A percentile compares a stretch with the other conserved stretches of the same genome.
Evolutionary conservation across 2,797 vertebrate species (phyloP).

Genomic region (Brotogeris chrysoptera): DNA sequence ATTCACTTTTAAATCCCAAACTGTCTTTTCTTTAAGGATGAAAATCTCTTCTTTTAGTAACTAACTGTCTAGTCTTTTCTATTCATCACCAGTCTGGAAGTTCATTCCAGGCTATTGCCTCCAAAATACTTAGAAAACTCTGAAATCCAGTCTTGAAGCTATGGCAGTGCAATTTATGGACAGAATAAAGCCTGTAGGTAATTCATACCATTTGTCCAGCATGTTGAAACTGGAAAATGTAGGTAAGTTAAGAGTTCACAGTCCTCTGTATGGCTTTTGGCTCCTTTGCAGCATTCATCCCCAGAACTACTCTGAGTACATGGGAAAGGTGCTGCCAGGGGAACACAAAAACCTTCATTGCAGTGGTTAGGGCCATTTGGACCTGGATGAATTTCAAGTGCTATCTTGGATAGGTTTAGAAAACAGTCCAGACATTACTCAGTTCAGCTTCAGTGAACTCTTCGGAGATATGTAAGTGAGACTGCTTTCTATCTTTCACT

Average conservation of each 20-base stretch:
- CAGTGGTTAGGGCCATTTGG: background rate
- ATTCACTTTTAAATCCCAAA: background rate
- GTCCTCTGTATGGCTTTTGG: background rate
- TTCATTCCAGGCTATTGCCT: background rate
- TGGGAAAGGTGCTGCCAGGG: background rate
- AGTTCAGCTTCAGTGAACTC: background rate
- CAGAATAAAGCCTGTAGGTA: background rate
- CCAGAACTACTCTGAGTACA: background rate
- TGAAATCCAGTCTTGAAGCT: background rate
- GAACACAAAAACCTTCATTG: background rate
- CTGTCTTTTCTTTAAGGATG: background rate
- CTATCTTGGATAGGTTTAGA: constrained; percentile 15
- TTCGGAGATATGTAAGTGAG: background rate
- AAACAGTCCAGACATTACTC: constrained; percentile 3
- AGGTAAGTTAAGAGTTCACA: background rate
- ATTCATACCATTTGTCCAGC: background rate
- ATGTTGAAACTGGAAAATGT: background rate
- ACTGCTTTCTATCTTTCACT: constrained; percentile 7
- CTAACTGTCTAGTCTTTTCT: background rate
- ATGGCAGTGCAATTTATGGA: background rate
- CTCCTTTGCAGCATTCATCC: background rate
- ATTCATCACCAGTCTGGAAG: background rate
- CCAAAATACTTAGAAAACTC: background rate
- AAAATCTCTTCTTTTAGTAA: background rate
- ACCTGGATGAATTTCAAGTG: constrained; percentile 1